Conservation (phyloP, 2,888 invertebrate genomes). For the Chymomyza caudatula region DNA sequence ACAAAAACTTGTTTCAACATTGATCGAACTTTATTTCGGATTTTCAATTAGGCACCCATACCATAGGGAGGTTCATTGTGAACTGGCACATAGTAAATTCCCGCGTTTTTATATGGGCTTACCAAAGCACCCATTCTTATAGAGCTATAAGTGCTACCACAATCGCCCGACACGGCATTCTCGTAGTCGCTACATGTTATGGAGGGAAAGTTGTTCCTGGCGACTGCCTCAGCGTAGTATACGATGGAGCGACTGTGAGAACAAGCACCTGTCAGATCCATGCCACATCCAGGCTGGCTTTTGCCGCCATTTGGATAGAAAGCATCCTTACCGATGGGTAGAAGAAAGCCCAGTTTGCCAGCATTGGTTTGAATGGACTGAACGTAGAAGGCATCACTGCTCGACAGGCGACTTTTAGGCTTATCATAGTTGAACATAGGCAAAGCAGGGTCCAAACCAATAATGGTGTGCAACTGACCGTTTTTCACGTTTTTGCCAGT, state of each 20-base stretch:
- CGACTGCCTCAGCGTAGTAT: conserved; percentile 79
- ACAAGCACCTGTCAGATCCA: conserved; percentile 76
- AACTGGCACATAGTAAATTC: conserved; percentile 72
- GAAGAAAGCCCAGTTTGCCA: conserved; percentile 66
- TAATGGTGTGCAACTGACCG: conserved; percentile 81
- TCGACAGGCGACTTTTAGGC: conserved; percentile 56
- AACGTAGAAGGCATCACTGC: conserved; percentile 72
- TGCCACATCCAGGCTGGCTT: conserved; percentile 80
- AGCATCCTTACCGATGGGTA: conserved; percentile 78
- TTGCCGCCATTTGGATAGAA: conserved; percentile 80
- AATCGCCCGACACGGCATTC: conserved; percentile 68
- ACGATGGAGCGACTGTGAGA: conserved; percentile 77
- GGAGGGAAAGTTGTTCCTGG: conserved; percentile 57
- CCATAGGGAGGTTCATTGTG: conserved; percentile 64
- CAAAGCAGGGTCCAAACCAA: conserved; percentile 77
- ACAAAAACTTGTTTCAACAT: background rate
- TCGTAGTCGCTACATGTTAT: conserved; percentile 55
- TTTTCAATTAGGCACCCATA: conserved; percentile 24
- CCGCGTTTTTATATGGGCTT: conserved; percentile 63
- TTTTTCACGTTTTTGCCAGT: conserved; percentile 80
- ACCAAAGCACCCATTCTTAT: conserved; percentile 65
- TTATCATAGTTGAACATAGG: conserved; percentile 64
- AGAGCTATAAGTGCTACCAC: conserved; percentile 62
- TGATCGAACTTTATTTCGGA: background rate
- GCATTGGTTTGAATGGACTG: conserved; percentile 75